Evolutionary conservation across 2,113 vertebrate genomes (phyloP).

Genomic region (Hemicordylus capensis): DNA sequence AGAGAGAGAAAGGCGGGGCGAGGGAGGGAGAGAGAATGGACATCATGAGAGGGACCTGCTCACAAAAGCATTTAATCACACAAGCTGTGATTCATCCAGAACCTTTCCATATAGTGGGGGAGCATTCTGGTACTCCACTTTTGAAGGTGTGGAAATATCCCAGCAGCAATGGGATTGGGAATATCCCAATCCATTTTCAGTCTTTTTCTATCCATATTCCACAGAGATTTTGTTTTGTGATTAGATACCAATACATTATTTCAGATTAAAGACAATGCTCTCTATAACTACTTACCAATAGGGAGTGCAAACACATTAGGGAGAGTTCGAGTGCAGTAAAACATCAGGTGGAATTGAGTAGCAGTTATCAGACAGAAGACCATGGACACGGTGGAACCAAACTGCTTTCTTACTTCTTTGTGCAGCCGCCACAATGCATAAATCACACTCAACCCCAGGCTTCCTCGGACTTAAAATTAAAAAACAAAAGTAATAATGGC

Average conservation of each 20-base stretch:
- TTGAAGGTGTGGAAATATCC: background rate
- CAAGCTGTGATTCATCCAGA: background rate
- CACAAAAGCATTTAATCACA: background rate
- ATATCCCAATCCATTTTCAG: background rate
- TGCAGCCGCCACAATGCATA: conserved; percentile 87
- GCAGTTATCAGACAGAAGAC: conserved; percentile 88
- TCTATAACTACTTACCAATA: conserved; percentile 76
- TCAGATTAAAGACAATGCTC: background rate
- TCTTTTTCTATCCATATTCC: background rate
- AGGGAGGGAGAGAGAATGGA: too few relatives aligned
- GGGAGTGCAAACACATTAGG: conserved; percentile 93
- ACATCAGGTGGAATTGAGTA: conserved; percentile 97
- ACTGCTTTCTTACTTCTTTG: conserved; percentile 86
- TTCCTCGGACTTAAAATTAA: conserved; percentile 83
- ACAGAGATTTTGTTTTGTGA: background rate
- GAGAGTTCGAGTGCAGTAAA: conserved; percentile 93
- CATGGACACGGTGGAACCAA: conserved; percentile 84
- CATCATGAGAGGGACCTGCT: too few relatives aligned
- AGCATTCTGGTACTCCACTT: background rate
- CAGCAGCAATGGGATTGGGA: background rate
- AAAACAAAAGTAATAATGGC: background rate
- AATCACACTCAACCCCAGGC: conserved; percentile 84
- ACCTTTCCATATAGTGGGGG: background rate
- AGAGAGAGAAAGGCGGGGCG: too few relatives aligned
- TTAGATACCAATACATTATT: background rate